Evolutionary conservation across 2,888 invertebrate genomes (phyloP).

Genomic region (Lepidocyrtinus sp.): DNA sequence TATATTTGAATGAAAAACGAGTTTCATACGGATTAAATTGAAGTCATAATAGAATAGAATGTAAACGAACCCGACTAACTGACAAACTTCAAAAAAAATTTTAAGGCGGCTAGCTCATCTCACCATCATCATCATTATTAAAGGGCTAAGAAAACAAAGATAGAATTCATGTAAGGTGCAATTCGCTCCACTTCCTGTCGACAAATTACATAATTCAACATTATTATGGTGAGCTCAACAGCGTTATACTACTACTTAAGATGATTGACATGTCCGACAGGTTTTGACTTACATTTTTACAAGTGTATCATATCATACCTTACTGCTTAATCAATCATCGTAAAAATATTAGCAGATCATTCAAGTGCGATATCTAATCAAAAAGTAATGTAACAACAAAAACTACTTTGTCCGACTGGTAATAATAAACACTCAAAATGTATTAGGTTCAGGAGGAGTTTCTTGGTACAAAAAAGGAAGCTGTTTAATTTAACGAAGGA

Average conservation of each 20-base stretch:
- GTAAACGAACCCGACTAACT: too few relatives aligned
- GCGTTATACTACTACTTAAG: too few relatives aligned
- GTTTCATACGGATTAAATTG: too few relatives aligned
- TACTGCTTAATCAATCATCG: constrained; percentile 44
- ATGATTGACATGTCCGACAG: constrained; percentile 28
- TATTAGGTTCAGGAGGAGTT: neutral
- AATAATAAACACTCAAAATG: constrained; percentile 33
- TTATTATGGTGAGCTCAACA: neutral
- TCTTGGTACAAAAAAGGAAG: constrained; percentile 38
- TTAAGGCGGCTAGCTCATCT: too few relatives aligned
- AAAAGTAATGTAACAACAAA: neutral
- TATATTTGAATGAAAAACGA: neutral
- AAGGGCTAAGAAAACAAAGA: too few relatives aligned
- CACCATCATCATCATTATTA: too few relatives aligned
- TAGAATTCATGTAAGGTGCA: too few relatives aligned
- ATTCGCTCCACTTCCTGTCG: constrained; percentile 34
- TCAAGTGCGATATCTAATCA: neutral
- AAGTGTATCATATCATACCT: neutral
- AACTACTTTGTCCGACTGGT: constrained; percentile 21
- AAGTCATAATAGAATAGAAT: too few relatives aligned
- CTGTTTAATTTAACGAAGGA: too few relatives aligned
- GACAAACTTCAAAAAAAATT: too few relatives aligned
- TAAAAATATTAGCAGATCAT: constrained; percentile 26
- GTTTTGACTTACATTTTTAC: constrained; percentile 16
- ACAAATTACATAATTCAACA: constrained; percentile 15